phyloP scores from a whole-genome alignment of 2,113 vertebrate genomes.

The Chamaetylas fuelleborni region DNA sequence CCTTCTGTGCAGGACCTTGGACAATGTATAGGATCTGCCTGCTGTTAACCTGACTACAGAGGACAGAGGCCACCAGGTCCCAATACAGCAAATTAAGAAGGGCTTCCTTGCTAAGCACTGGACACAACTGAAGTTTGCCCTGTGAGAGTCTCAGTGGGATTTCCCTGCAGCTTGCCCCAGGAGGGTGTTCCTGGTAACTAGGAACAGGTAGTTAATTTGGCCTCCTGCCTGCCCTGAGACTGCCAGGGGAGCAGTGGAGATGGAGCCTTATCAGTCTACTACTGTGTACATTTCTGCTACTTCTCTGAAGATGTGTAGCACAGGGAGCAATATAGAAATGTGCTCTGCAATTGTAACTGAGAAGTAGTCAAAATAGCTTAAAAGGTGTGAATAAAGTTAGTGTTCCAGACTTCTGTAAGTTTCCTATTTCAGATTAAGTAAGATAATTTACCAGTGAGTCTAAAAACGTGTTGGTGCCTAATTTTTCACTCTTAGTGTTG shows the following conservation, averaged over 20 bases:
- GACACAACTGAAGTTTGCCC: not conserved
- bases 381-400: not conserved
- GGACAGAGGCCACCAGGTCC: not conserved
- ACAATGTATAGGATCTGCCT: not conserved
- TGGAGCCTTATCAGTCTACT: not conserved
- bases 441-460: not conserved
- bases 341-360: not conserved
- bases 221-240: not conserved
- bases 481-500: not conserved
- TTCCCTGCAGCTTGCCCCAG: not conserved
- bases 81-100: not conserved
- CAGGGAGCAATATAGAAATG: not conserved
- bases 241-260: not conserved
- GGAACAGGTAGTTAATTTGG: not conserved
- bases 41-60: not conserved
- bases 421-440: not conserved
- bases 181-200: not conserved
- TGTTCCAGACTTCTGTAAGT: not conserved
- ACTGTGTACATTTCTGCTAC: not conserved
- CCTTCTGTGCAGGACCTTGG: not conserved
- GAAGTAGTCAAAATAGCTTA: not conserved
- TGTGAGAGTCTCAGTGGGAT: not conserved
- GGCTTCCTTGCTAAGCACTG: not conserved
- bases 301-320: not conserved
- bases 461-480: not conserved